Evolutionary conservation across 1,140 invertebrate genomes (phyloP).

Genomic region (Trigoniulus corallinus): DNA sequence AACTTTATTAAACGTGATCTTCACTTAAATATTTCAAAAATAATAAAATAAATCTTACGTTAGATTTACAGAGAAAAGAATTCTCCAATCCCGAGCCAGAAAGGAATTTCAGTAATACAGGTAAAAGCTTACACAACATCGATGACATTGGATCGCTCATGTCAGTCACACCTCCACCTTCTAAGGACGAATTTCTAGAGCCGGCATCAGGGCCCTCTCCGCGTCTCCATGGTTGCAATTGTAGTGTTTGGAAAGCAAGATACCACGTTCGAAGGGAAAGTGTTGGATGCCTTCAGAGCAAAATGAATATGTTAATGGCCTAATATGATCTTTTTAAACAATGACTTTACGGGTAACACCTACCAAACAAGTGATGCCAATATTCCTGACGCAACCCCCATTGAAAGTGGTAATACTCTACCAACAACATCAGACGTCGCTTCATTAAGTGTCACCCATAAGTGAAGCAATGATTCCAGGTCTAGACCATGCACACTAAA

Average conservation of each 20-base stretch:
- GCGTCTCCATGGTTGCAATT: slow-evolving; percentile 15
- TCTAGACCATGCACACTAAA: slow-evolving; percentile 39
- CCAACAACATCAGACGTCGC: neutral
- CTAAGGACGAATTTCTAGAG: neutral
- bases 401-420: slow-evolving; percentile 50
- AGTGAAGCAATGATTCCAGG: slow-evolving; percentile 58
- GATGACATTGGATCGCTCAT: slow-evolving; percentile 43
- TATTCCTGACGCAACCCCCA: slow-evolving; percentile 48
- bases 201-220: neutral
- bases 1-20: neutral
- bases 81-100: slow-evolving; percentile 39
- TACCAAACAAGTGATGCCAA: slow-evolving; percentile 44
- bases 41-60: neutral
- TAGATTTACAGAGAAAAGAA: slow-evolving; percentile 1
- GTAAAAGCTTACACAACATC: slow-evolving; percentile 49
- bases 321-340: neutral
- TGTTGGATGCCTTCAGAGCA: slow-evolving; percentile 34
- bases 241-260: slow-evolving; percentile 45
- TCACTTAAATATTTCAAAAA: too few relatives aligned
- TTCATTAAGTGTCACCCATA: slow-evolving; percentile 63
- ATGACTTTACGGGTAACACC: slow-evolving; percentile 18
- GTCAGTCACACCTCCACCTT: slow-evolving; percentile 8
- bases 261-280: slow-evolving; percentile 55
- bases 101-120: slow-evolving; percentile 49
- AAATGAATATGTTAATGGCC: neutral